Evolutionary conservation across 2,797 vertebrate species (phyloP).

Genomic region (Gadopsis marmoratus): DNA sequence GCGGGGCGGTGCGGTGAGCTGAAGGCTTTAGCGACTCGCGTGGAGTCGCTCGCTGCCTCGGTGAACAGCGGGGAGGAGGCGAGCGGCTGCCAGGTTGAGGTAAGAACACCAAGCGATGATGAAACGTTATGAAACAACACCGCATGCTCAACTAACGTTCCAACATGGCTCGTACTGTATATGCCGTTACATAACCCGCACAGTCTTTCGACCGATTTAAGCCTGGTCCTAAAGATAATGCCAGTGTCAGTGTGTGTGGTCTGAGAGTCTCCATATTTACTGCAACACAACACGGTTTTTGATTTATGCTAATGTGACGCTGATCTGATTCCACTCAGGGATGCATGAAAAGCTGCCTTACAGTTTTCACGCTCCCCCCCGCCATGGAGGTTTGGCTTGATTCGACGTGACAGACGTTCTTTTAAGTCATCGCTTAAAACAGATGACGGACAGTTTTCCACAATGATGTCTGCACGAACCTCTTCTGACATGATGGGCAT

Average conservation of each 20-base stretch:
- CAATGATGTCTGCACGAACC: background rate
- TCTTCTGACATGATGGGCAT: background rate
- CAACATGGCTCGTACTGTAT: background rate
- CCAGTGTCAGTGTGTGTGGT: background rate
- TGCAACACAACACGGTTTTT: background rate
- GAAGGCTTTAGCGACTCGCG: slow-evolving; percentile 40
- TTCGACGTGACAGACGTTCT: background rate
- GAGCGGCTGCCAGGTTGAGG: slow-evolving; percentile 56
- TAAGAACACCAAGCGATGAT: slow-evolving; percentile 63
- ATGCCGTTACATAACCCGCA: background rate
- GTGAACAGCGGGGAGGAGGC: slow-evolving; percentile 36
- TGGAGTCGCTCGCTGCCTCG: slow-evolving; percentile 35
- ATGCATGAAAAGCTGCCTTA: background rate
- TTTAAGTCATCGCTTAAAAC: background rate
- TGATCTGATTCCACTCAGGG: background rate
- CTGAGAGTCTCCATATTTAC: background rate
- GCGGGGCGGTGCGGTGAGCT: slow-evolving; percentile 31
- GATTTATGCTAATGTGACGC: background rate
- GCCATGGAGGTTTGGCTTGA: background rate
- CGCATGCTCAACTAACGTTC: slow-evolving; percentile 3
- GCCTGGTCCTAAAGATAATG: background rate
- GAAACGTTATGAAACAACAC: slow-evolving; percentile 62
- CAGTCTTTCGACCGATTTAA: background rate
- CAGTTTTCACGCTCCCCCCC: background rate
- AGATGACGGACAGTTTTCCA: background rate